phyloP scores from a whole-genome alignment of 2,113 vertebrate species.

The Dipodomys ordii region DNA sequence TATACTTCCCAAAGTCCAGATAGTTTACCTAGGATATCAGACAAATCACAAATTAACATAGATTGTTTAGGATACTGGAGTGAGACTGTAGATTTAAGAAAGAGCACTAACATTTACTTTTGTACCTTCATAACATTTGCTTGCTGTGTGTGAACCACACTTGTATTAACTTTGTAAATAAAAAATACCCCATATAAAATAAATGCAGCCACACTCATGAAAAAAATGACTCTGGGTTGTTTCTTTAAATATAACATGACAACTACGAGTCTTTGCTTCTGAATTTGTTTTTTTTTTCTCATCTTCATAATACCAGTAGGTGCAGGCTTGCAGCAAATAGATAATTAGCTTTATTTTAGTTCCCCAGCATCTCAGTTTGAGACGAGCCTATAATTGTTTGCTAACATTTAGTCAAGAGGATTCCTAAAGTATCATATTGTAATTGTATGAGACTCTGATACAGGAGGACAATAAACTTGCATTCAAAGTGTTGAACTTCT shows the following conservation, averaged over 20 bases:
- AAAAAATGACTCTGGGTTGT: slow-evolving; percentile 22
- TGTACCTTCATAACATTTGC: slow-evolving; percentile 21
- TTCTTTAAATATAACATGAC: slow-evolving; percentile 62
- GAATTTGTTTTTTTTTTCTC: slow-evolving; percentile 37
- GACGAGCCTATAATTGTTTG: slow-evolving; percentile 56
- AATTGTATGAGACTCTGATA: slow-evolving; percentile 75
- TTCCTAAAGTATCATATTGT: slow-evolving; percentile 66
- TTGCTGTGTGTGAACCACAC: slow-evolving; percentile 18
- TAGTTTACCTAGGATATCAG: neutral
- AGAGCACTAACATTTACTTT: neutral
- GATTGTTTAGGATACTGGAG: neutral
- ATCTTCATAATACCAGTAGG: slow-evolving; percentile 18
- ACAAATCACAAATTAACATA: slow-evolving; percentile 51
- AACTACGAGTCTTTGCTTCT: slow-evolving; percentile 39
- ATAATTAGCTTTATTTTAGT: slow-evolving; percentile 57
- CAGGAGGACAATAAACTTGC: slow-evolving; percentile 14
- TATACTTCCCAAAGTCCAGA: slow-evolving; percentile 33
- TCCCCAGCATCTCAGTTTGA: slow-evolving; percentile 57
- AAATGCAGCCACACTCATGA: slow-evolving; percentile 44
- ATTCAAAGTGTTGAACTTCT: slow-evolving; percentile 68
- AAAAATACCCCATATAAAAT: slow-evolving; percentile 28
- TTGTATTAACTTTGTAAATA: slow-evolving; percentile 63
- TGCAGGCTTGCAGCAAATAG: neutral
- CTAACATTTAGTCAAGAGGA: slow-evolving; percentile 35
- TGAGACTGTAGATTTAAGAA: neutral